phyloP scores from a whole-genome alignment of 2,888 invertebrate genomes.

The Nipponacmea schrenckii region DNA sequence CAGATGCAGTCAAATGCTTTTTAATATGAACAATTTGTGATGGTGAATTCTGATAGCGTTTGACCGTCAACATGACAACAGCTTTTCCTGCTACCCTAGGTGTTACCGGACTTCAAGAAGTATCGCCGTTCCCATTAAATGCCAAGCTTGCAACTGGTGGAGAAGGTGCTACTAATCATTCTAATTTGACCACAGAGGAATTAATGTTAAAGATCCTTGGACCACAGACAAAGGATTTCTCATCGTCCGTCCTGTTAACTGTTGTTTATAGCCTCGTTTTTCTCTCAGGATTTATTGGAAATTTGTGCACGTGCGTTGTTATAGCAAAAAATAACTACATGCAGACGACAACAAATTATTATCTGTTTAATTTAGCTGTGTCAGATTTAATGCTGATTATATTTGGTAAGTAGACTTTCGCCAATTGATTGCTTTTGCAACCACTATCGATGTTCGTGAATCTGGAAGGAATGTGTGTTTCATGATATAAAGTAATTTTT shows the following conservation, averaged over 20 bases:
- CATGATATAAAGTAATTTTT: too few species aligned
- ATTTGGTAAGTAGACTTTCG: slow-evolving; percentile 71
- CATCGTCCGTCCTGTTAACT: slow-evolving; percentile 28
- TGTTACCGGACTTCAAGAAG: neutral
- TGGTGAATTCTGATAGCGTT: too few species aligned
- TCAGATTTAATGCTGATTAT: slow-evolving; percentile 82
- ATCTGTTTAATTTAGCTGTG: slow-evolving; percentile 88
- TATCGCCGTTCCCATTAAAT: neutral
- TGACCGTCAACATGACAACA: too few species aligned
- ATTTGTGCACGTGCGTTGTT: slow-evolving; percentile 46
- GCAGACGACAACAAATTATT: slow-evolving; percentile 92
- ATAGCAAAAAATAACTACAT: slow-evolving; percentile 72
- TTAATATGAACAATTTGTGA: too few species aligned
- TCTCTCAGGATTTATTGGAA: slow-evolving; percentile 41
- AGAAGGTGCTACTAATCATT: neutral
- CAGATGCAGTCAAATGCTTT: too few species aligned
- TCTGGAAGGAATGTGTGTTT: too few species aligned
- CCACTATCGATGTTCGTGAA: too few species aligned
- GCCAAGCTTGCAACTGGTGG: neutral
- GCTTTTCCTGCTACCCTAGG: too few species aligned
- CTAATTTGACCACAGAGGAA: slow-evolving; percentile 19
- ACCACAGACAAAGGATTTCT: slow-evolving; percentile 24
- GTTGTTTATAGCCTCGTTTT: slow-evolving; percentile 36
- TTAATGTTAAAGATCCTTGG: slow-evolving; percentile 27
- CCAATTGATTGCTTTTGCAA: too few species aligned